Base-by-base conservation (phyloP, 2,113 vertebrate genomes). In the Hyaena hyaena region DNA sequence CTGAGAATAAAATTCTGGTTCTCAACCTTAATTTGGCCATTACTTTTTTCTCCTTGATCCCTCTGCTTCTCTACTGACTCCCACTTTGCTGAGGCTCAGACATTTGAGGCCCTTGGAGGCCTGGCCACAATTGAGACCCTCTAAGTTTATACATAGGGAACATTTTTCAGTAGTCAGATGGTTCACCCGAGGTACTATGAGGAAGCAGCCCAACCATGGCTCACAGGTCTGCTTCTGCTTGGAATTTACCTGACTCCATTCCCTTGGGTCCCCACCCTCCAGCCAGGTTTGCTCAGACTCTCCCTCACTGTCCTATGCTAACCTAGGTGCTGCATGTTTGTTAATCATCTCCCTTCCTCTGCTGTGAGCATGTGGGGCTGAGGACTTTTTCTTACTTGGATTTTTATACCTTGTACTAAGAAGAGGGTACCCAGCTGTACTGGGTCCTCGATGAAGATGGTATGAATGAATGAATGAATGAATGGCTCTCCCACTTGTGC, bases 291-390 rank as follows among this genome's bases (percentile, higher is more conserved):
- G 33, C 9, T 73, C 55, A 43, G 68, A 28, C 15, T 19, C 9
- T 35, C 19, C 28, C 0, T 48, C 26, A 10, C 14, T 0, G 0
- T 31, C 48, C 35, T 14, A 0, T 7, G 4, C 11, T 48, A 3
- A 10, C 65, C 26, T 0, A 0, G 50, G 10, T 39, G 39, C 39
- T 39, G 39, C 0, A 1, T 14, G 28, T 35, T 43, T 33, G 50
- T 26, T 65, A 7, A 11, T 21, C 31, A 45, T 11, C 63, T 33
- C 10, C 23, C 31, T 31, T 31, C 35, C 19, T 55, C 45, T 24
- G n/a, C 19, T 48, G 3, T n/a, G 35, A 71, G 79, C 53, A 24
- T 10, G 1, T 0, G 10, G 10, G 68, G 39, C 33, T 12, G 35
- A 76, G 10, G 26, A 5, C 4, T 26, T 82, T 69, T 76, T 26